phyloP scores from a whole-genome alignment of 2,888 invertebrate species.

The Campoplex nolae region DNA sequence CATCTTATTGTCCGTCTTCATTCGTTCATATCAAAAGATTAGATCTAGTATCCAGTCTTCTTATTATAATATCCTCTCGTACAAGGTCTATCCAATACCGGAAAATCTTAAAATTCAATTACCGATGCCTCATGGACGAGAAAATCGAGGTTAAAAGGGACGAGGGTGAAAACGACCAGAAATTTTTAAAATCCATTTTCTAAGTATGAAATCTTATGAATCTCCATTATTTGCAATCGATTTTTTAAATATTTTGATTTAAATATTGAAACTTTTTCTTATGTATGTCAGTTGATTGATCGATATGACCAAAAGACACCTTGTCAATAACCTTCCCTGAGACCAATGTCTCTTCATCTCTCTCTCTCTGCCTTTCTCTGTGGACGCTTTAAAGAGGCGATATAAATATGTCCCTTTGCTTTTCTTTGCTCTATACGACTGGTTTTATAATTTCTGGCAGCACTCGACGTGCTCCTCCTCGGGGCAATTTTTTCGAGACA shows the following conservation, averaged over 20 bases:
- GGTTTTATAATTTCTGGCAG: constrained; percentile 59
- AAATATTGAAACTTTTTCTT: background rate
- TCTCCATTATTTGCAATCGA: background rate
- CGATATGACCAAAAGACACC: background rate
- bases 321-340: background rate
- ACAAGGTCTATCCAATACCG: background rate
- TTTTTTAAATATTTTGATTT: background rate
- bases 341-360: background rate
- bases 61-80: background rate
- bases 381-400: constrained; percentile 28
- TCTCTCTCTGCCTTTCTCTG: background rate
- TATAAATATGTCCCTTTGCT: constrained; percentile 33
- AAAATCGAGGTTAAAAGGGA: background rate
- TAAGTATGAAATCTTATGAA: background rate
- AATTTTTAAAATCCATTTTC: background rate
- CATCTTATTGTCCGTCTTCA: constrained; percentile 19
- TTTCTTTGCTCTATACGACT: constrained; percentile 26
- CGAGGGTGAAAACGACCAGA: background rate
- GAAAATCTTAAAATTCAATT: background rate
- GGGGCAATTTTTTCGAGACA: constrained; percentile 49
- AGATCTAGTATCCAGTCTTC: constrained; percentile 35
- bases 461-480: constrained; percentile 43
- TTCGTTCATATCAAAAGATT: constrained; percentile 57
- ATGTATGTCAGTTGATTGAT: background rate
- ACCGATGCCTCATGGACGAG: background rate